Conservation (phyloP, 2,797 vertebrate species). For the Knipowitschia caucasica region DNA sequence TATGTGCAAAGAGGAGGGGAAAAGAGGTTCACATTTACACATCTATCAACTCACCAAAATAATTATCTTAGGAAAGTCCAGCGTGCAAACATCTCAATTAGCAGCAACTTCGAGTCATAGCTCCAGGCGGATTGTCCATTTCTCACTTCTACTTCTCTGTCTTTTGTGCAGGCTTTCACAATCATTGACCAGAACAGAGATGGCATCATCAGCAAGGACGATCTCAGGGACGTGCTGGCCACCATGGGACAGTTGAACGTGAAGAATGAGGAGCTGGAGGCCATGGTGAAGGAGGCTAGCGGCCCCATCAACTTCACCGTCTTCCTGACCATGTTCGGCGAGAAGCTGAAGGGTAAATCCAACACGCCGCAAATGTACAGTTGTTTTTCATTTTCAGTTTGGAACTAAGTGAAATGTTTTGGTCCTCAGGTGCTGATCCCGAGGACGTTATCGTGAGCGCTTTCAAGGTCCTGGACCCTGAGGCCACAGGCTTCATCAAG, state of each 20-base stretch:
- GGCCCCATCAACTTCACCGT: constrained; percentile 96
- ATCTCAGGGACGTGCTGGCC: constrained; percentile 88
- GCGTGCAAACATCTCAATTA: constrained; percentile 24
- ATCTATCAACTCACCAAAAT: constrained; percentile 20
- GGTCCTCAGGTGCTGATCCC: constrained; percentile 83
- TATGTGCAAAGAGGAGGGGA: constrained; percentile 30
- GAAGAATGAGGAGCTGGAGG: constrained; percentile 91
- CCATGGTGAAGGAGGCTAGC: constrained; percentile 92
- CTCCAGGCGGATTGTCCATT: neutral
- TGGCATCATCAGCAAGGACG: constrained; percentile 93
- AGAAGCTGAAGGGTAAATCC: constrained; percentile 89
- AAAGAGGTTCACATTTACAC: constrained; percentile 50
- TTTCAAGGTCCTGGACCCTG: constrained; percentile 92
- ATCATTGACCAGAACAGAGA: constrained; percentile 96
- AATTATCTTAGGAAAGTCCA: constrained; percentile 33
- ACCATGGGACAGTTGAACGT: constrained; percentile 91
- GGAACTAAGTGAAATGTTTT: constrained; percentile 1
- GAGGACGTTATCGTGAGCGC: constrained; percentile 92
- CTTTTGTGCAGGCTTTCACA: constrained; percentile 85
- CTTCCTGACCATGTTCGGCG: constrained; percentile 95
- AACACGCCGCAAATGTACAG: neutral
- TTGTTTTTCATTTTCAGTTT: neutral
- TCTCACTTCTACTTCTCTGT: neutral
- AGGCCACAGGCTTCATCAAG: constrained; percentile 87
- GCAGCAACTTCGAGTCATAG: neutral